Base-by-base conservation (phyloP, 2,888 invertebrate genomes). In the Ernsta delagoae region DNA sequence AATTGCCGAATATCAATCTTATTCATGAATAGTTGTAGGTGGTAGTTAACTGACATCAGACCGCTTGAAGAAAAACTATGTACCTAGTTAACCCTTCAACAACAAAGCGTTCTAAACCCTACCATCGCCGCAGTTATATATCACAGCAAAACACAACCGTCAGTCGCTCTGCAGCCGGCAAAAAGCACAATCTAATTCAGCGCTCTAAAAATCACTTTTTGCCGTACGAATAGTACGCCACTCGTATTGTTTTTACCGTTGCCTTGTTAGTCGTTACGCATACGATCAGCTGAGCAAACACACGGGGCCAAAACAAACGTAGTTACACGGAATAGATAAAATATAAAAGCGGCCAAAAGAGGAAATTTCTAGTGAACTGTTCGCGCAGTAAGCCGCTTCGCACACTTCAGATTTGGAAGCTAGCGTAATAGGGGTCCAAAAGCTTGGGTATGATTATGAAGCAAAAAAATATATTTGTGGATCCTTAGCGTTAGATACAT, bases 231-330 rank as follows among this genome's bases (percentile, higher is more conserved):
- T 43, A 36, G 8, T 8, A 41, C 48, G 48, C 57, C 9, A 75
- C 73, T 77, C 75, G 74, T 84, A 85, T 86, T 86, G 86, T 87
- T 85, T n/a, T 83, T 84, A 73, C 71, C 74, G 72, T 63, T 70
- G 76, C 78, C 36, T 78, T 77, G 78, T 85, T 84, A 77, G 75
- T 60, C 57, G 68, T 59, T 69, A 80, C 79, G 81, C 80, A 76
- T 75, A 74, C 79, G 83, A 83, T 83, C 85, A 83, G 85, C 86
- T 87, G 87, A 77, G 78, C 83, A 86, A 88, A 90, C 80, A 87
- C 81, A 77, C 76, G 79, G 79, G 79, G 79, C 84, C 69, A 59
- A 63, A 69, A 57, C 62, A 85, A 89, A 88, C 87, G 86, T 85
- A 85, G 87, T 90, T 88, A 87, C 81, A 77, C 79, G 78, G 79